Conservation (phyloP, 2,888 invertebrate species). For the Chrysomela aeneicollis region DNA sequence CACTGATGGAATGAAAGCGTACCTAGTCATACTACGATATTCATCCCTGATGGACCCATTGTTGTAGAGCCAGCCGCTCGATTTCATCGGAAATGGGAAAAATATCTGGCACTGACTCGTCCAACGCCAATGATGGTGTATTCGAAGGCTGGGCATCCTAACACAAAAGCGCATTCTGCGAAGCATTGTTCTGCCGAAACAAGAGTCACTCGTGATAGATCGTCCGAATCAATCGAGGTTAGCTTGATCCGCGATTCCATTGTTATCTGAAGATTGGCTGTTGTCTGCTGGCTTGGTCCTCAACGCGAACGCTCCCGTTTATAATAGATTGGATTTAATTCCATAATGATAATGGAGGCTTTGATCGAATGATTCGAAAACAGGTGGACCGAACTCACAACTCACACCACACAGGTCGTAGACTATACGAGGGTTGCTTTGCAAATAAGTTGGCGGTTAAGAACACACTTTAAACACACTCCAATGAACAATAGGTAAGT, state of each 20-base stretch:
- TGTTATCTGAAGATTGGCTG: conserved; percentile 13
- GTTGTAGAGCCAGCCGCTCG: conserved; percentile 6
- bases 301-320: neutral
- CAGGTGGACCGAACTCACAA: too few species aligned
- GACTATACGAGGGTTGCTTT: too few species aligned
- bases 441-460: too few species aligned
- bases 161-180: conserved; percentile 34
- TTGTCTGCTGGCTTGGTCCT: conserved; percentile 2
- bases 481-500: too few species aligned
- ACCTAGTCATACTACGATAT: conserved; percentile 19
- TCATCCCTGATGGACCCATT: conserved; percentile 14
- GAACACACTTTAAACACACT: too few species aligned
- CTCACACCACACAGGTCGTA: too few species aligned
- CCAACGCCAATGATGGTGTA: conserved; percentile 6
- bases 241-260: conserved; percentile 18
- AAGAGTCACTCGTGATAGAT: conserved; percentile 22
- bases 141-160: conserved; percentile 23
- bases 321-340: neutral
- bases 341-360: neutral
- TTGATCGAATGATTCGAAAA: too few species aligned
- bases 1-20: conserved; percentile 3
- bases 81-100: conserved; percentile 21
- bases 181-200: conserved; percentile 27
- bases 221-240: conserved; percentile 20
- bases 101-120: conserved; percentile 21